These are phyloP conservation scores for Hypomecis punctinalis DNA, from an alignment of 2,888 invertebrate genomes.

Conservation along the genomic window DNA sequence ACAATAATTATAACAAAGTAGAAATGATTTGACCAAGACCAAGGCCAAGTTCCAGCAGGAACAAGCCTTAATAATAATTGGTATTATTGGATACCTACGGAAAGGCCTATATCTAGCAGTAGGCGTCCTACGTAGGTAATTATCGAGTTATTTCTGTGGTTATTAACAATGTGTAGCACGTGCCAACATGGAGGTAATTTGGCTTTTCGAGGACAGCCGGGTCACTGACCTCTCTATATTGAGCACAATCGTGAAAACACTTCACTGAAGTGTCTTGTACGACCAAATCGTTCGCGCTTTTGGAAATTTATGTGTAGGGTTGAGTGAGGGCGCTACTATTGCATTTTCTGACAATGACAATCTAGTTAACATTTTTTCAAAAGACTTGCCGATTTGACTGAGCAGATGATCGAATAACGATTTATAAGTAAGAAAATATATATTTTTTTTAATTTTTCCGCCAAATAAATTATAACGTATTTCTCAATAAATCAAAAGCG, in stretches of 20 bases:
- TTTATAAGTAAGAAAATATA: no score
- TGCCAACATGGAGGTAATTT: slow-evolving; percentile 15
- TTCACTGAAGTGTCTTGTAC: slow-evolving; percentile 14
- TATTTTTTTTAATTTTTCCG: no score
- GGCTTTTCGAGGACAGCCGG: slow-evolving; percentile 26
- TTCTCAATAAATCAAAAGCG: no score
- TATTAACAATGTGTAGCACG: not conserved
- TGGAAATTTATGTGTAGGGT: not conserved
- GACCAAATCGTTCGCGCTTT: slow-evolving; percentile 15
- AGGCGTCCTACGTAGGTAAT: not conserved
- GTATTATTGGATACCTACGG: no score
- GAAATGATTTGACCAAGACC: no score
- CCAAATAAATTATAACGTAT: no score
- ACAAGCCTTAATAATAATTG: no score
- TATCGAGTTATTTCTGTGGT: not conserved
- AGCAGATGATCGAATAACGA: no score
- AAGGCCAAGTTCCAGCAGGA: no score
- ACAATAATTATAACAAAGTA: no score
- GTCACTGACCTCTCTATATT: slow-evolving; percentile 43
- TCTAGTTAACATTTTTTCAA: no score
- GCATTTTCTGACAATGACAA: not conserved
- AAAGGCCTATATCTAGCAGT: not conserved
- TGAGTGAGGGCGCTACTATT: not conserved
- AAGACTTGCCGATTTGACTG: no score
- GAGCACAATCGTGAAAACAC: slow-evolving; percentile 27